These are phyloP conservation scores for Pseudopleuronectes americanus DNA, from an alignment of 2,797 vertebrate species.

Conservation along the genomic window DNA sequence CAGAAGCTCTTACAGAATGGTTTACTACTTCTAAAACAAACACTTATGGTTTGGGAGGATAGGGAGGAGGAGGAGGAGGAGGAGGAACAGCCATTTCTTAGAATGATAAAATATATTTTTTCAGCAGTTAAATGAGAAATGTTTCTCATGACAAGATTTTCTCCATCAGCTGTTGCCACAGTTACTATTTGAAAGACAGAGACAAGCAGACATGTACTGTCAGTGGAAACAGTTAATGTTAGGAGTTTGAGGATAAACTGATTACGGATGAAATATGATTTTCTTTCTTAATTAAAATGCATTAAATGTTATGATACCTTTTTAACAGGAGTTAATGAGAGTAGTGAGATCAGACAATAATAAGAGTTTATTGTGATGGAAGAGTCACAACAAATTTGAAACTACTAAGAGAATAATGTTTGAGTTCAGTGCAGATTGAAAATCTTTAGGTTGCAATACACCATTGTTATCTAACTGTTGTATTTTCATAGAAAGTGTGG, in stretches of 20 bases:
- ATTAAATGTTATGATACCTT: background rate
- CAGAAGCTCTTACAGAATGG: too few relatives aligned
- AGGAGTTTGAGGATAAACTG: background rate
- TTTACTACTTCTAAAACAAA: too few relatives aligned
- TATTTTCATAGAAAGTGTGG: background rate
- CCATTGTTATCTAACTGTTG: background rate
- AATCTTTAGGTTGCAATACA: background rate
- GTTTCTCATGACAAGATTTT: background rate
- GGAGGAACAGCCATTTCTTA: too few relatives aligned
- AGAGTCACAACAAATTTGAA: conserved; percentile 6
- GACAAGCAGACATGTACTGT: background rate
- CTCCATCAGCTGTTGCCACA: background rate
- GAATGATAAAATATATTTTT: too few relatives aligned
- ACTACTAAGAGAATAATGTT: background rate
- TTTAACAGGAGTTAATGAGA: background rate
- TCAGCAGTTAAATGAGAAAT: background rate
- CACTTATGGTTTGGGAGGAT: too few relatives aligned
- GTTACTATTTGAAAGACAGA: background rate
- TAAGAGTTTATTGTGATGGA: background rate
- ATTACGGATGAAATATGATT: too few relatives aligned
- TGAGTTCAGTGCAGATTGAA: background rate
- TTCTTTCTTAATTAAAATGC: background rate
- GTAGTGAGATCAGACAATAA: background rate
- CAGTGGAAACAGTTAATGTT: conserved; percentile 11
- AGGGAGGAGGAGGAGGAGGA: too few relatives aligned